Evolutionary conservation across 2,797 vertebrate species (phyloP), one percentile per base, ranked within the genome.

Genomic region (Enteromius mattozi): DNA sequence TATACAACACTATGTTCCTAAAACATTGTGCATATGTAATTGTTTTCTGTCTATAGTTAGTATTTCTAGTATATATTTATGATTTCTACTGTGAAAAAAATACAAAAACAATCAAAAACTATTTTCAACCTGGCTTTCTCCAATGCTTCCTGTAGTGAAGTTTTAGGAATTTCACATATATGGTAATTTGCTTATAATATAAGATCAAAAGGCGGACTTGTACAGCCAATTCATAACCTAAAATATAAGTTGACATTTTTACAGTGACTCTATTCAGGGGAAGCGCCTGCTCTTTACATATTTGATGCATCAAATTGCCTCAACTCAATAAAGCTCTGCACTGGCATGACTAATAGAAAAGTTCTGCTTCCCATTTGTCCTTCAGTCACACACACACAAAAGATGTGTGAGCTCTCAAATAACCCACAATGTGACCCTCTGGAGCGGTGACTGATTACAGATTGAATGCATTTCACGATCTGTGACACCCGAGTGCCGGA

Each of bases 361-460:
- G 59, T 81, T 71, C 71, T 86, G n/a, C 71, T 68, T 81, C 66
- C 70, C 51, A 17, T 85, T 77, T 59, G 59, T 78, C 74, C 79
- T 69, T 79, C 33, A 78, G 30, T 66, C 85, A 84, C 42, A 45
- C 42, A 42, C 85, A 84, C 80, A 85, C 88, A 84, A 35, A 85
- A 84, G 84, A 80, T 86, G 80, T 80, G 13, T 8, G 0, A 8
- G 74, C 65, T 92, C 92, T 94, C 93, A 93, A 88, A 93, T 94
- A 92, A 93, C 93, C 86, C 87, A 90, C 93, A 94, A 94, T 92
- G 94, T 95, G 92, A 94, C 94, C 92, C 93, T 92, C 89, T 90
- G 80, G 91, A 91, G 89, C 90, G 90, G 90, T 91, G 89, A 90
- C 88, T 92, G 92, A 94, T 93, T 90, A 90, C 91, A 92, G 91